A percentile compares a stretch with the other conserved stretches of the same genome.
phyloP scores from a whole-genome alignment of 2,113 vertebrate species.

The Gymnarchus niloticus region DNA sequence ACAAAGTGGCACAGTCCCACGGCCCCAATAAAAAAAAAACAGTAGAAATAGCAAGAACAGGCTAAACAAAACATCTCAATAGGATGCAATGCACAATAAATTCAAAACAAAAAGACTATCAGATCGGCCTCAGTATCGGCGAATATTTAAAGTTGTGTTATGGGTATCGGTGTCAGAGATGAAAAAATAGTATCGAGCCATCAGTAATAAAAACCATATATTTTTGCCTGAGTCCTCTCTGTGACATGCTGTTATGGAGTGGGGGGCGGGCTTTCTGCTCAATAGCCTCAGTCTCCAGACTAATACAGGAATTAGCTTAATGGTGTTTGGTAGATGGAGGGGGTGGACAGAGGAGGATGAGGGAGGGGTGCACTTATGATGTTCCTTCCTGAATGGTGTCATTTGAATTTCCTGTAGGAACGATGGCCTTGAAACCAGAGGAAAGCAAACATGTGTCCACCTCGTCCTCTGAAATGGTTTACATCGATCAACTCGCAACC shows the following conservation, averaged over 20 bases:
- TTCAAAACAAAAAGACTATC: too few species aligned
- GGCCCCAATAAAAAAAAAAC: too few species aligned
- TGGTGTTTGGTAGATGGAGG: conserved; percentile 67
- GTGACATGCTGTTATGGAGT: not conserved
- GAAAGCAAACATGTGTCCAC: conserved; percentile 32
- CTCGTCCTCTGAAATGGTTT: not conserved
- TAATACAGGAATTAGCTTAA: conserved; percentile 83
- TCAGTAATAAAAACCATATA: too few species aligned
- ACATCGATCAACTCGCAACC: not conserved
- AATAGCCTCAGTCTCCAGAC: conserved; percentile 45
- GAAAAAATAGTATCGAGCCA: too few species aligned
- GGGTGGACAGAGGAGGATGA: conserved; percentile 55
- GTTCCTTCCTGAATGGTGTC: conserved; percentile 73
- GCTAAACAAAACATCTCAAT: too few species aligned
- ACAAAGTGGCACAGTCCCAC: too few species aligned
- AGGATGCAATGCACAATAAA: too few species aligned
- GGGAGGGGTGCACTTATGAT: conserved; percentile 58
- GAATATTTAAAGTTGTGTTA: too few species aligned
- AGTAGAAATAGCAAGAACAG: too few species aligned
- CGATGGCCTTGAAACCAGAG: conserved; percentile 44
- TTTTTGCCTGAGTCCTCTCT: not conserved
- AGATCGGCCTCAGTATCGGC: too few species aligned
- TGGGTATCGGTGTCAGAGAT: too few species aligned
- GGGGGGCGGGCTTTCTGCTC: not conserved
- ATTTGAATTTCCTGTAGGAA: conserved; percentile 77